These are phyloP conservation scores for Saturnia pavonia DNA, from an alignment of 2,888 invertebrate species.

Conservation along the genomic window DNA sequence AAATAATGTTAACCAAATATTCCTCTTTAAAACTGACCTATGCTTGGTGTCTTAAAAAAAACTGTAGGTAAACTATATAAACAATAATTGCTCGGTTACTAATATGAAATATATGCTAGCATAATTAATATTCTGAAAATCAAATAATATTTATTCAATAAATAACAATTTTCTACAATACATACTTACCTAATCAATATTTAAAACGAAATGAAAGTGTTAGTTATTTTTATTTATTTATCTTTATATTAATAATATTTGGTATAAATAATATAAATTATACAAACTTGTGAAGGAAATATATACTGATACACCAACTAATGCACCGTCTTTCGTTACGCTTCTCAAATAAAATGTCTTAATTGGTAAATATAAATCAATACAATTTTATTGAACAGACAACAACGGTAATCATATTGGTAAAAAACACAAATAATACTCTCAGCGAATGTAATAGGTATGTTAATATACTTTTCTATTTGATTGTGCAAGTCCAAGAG, in stretches of 20 bases:
- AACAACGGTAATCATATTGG: neutral
- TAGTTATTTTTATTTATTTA: neutral
- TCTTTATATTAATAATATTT: too few relatives aligned
- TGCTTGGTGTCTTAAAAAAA: too few relatives aligned
- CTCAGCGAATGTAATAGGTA: conserved; percentile 29
- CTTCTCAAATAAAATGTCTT: neutral
- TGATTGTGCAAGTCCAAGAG: conserved; percentile 60
- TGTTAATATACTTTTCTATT: conserved; percentile 42
- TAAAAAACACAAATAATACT: conserved; percentile 3
- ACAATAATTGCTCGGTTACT: too few relatives aligned
- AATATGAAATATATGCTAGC: neutral
- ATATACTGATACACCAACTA: too few relatives aligned
- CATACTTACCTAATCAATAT: neutral
- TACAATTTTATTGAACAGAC: neutral
- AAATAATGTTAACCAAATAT: neutral
- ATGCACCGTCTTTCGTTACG: too few relatives aligned
- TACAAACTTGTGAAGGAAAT: too few relatives aligned
- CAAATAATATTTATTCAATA: neutral
- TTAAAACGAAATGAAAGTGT: neutral
- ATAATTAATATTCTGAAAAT: neutral
- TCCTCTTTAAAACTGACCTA: neutral
- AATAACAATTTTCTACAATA: neutral
- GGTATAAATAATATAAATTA: too few relatives aligned
- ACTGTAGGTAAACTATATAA: too few relatives aligned
- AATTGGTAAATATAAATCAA: neutral